Conservation (phyloP, 2,113 vertebrate genomes). For the Oostethus manadensis region DNA sequence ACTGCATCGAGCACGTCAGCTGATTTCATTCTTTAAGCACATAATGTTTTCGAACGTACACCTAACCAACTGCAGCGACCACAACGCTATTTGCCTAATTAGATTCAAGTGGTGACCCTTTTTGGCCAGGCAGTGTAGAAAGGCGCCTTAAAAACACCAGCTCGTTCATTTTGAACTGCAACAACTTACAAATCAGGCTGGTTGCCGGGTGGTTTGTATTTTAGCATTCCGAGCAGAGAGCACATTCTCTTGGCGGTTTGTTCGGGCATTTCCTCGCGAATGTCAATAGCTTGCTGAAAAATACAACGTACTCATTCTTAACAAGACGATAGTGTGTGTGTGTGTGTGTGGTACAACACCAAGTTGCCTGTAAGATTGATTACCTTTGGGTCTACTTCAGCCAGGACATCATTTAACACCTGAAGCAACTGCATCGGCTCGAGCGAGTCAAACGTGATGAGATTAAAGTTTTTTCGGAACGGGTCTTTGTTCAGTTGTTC, state of each 20-base stretch:
- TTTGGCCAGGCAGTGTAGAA: not conserved
- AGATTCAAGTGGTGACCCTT: no score
- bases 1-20: no score
- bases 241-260: constrained; percentile 92
- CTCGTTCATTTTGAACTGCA: not conserved
- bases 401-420: constrained; percentile 87
- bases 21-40: no score
- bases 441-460: constrained; percentile 94
- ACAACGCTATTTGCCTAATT: no score
- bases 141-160: not conserved
- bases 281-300: constrained; percentile 86
- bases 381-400: constrained; percentile 96
- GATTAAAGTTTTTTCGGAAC: constrained; percentile 90
- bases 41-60: no score
- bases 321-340: not conserved
- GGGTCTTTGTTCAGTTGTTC: constrained; percentile 92
- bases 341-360: not conserved
- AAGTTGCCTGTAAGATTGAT: constrained; percentile 12
- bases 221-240: constrained; percentile 85
- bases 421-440: constrained; percentile 90
- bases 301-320: not conserved
- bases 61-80: no score
- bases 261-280: constrained; percentile 92
- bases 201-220: constrained; percentile 86
- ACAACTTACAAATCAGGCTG: constrained; percentile 78